Percentiles rank a stretch among this genome's conserved stretches.
Evolutionary conservation across 2,113 vertebrate species (phyloP).

Genomic region (Riparia riparia): DNA sequence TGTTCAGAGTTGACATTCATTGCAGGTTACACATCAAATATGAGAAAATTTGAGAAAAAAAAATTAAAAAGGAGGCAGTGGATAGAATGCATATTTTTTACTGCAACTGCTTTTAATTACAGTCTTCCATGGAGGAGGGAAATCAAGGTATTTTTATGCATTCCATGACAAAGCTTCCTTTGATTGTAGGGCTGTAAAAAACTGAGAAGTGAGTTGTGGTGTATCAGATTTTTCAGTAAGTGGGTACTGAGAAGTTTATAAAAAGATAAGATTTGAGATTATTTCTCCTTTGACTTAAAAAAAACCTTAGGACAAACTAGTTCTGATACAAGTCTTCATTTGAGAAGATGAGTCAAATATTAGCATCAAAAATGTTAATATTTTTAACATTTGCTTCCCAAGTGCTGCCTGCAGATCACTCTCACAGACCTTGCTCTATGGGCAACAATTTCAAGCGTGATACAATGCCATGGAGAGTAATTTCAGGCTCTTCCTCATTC

Average conservation of each 20-base stretch:
- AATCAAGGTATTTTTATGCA: not conserved
- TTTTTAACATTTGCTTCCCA: not conserved
- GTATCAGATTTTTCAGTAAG: not conserved
- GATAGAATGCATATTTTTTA: not conserved
- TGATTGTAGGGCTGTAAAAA: not conserved
- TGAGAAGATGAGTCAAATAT: not conserved
- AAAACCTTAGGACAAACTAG: not conserved
- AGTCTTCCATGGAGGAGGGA: not conserved
- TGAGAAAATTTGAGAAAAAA: not conserved
- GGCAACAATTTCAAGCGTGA: not conserved
- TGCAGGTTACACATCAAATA: not conserved
- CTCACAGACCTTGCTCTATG: not conserved
- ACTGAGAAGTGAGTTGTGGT: not conserved
- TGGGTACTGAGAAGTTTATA: not conserved
- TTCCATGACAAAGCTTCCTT: not conserved
- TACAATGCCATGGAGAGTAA: not conserved
- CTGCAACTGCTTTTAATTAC: not conserved
- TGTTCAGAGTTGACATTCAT: not conserved
- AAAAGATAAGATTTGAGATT: not conserved
- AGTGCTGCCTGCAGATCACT: not conserved
- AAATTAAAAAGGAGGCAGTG: not conserved
- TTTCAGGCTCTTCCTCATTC: conserved; percentile 22
- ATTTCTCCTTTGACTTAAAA: not conserved
- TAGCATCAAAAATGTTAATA: not conserved
- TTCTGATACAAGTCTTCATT: not conserved